Base-by-base conservation (phyloP, 2,888 invertebrate species). In the Aphelenchoides bicaudatus region DNA sequence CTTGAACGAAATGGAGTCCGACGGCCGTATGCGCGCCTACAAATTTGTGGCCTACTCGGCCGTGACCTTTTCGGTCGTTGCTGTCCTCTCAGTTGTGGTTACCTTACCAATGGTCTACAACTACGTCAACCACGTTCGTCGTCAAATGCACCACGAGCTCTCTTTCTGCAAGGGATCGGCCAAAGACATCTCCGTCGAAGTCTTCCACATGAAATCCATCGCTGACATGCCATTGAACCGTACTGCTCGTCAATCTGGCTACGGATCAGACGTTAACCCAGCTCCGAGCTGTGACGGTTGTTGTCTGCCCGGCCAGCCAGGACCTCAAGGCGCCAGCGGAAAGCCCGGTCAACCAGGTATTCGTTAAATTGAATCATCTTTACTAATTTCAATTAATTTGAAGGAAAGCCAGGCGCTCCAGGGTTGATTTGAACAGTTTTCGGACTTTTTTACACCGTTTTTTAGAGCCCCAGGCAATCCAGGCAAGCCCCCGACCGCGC, bases 21-120 rank as follows among this genome's bases (percentile, higher is more conserved):
- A 78, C 68, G 72, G 72, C 59, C 72, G 77, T 58, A 71, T 75
- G 30, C 74, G 74, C 65, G 78, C 78, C 62, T 78, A 78, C 71
- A 78, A 76, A 65, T 78, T 78, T 59, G 78, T 78, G 55, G 78
- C 78, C 60, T 78, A 78, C 57, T 72, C 78, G 59, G 76, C 78
- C 16, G 78, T 78, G 50, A 70, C 73, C 37, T 78, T 78, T 70
- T 72, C 72, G 53, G 71, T 78, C 46, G 75, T 78, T 52, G 78
- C 78, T 57, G 77, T 78, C 38, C 69, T 78, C 16, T 76, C 75
- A n/a, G 76, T 78, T 5, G 75, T 76, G 37, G 63, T 78, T 50
- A 78, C 78, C 46, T 67, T 78, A 39, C 76, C 76, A 52, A 76
- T 76, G 76, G 76, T 76, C 30, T 70, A 70, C 68, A 73, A 78